Percentiles rank a stretch among this genome's conserved stretches.
These are phyloP conservation scores for Lota lota DNA, from an alignment of 2,113 vertebrate species.

Conservation along the genomic window DNA sequence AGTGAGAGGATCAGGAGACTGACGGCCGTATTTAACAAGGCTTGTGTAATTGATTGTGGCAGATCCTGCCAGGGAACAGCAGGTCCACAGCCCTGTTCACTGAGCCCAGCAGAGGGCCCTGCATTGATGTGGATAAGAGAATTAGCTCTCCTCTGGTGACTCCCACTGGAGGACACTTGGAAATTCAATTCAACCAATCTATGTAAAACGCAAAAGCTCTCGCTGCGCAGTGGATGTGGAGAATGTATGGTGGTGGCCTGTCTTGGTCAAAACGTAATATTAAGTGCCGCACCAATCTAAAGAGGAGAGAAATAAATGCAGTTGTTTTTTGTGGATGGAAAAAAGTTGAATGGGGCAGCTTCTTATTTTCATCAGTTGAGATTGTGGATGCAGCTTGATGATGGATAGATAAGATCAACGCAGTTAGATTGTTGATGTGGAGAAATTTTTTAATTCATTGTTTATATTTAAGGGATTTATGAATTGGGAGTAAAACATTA, in stretches of 20 bases:
- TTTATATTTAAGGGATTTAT: too few species aligned
- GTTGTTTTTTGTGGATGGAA: too few species aligned
- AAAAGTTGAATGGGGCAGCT: too few species aligned
- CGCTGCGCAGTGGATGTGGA: not conserved
- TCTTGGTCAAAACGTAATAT: not conserved
- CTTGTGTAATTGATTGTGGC: slow-evolving; percentile 76
- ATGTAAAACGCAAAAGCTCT: slow-evolving; percentile 44
- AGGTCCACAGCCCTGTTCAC: slow-evolving; percentile 58
- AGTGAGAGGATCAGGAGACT: slow-evolving; percentile 54
- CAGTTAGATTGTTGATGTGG: too few species aligned
- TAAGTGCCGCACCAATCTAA: too few species aligned
- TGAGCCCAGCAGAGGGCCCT: slow-evolving; percentile 71
- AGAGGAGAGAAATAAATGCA: too few species aligned
- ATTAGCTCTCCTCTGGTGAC: slow-evolving; percentile 73
- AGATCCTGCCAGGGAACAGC: slow-evolving; percentile 73
- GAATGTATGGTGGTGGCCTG: slow-evolving; percentile 8
- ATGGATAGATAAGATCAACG: too few species aligned
- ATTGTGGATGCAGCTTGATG: too few species aligned
- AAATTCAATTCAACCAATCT: slow-evolving; percentile 74
- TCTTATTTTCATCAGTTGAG: too few species aligned
- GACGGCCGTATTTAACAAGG: slow-evolving; percentile 63
- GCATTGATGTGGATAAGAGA: slow-evolving; percentile 72
- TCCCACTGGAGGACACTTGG: slow-evolving; percentile 52
- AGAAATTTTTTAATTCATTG: too few species aligned
- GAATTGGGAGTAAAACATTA: too few species aligned